Base-by-base conservation (phyloP, 1,140 invertebrate species). In the Danaus plexippus region DNA sequence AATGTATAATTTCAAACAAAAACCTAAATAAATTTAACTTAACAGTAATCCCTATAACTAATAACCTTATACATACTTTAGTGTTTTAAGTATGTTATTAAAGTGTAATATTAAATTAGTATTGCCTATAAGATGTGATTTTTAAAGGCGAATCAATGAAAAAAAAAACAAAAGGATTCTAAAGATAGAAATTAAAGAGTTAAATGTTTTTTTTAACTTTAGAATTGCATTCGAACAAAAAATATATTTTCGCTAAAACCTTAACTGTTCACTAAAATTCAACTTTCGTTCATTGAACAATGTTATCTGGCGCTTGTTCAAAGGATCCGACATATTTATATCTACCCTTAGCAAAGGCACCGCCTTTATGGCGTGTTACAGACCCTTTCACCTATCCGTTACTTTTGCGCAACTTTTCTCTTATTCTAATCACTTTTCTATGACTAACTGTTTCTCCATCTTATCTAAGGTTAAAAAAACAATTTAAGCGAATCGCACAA, bases 311-410 rank as follows among this genome's bases (percentile, higher is more conserved):
- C 51, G 49, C 15, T 42, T 46, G 48, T 61, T 56, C 66, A 84
- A 79, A 80, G 64, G 51, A 52, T 62, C 79, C 81, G 79, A 71
- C 59, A 43, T 69, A 76, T 81, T 85, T 70, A 85, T 82, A 82
- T 80, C 67, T 75, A 60, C 53, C 52, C 63, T 63, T 64, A 44
- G 52, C 54, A 78, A 77, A 77, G 67, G 57, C 8, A 44, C 81
- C 77, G 79, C 62, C 46, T 77, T 80, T 73, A 71, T 75, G 66
- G 57, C 64, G 55, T 59, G 56, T 58, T 68, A 60, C 32, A 53
- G 58, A 67, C 60, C 64, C 69, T 75, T 75, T 77, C 69, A 67
- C 67, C 55, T 67, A 79, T 64, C 71, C 71, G 66, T 63, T 56
- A 61, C 42, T 62, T 77, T 77, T 77, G 73, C 72, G 69, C 67